Evolutionary conservation across 2,797 vertebrate species (phyloP), one percentile per base, ranked within the genome.

Genomic region (Malurus leucopterus): DNA sequence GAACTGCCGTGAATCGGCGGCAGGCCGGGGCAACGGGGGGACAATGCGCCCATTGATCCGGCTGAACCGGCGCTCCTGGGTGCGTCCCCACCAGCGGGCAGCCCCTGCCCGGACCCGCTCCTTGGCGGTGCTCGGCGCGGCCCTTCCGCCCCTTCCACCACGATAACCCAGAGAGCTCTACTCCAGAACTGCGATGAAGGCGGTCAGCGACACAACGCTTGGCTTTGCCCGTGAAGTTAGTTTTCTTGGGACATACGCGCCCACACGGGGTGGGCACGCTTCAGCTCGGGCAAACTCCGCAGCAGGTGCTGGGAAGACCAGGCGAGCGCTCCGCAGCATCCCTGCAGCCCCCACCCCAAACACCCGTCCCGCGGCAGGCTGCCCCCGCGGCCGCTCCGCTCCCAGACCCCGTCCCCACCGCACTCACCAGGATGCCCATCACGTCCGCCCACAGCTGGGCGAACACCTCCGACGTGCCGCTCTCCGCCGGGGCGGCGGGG

Each of bases 351-450:
- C 14, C 43, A 15, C 22, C 22, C 29, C 19, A 21, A 26, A 6
- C 27, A 12, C 17, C 14, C 43, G 10, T 15, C 40, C 75, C 47
- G 3, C 26, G 18, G 47, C 51, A 8, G n/a, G 24, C 30, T 43
- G 6, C 19, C 54, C 47, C 24, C 18, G 15, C 27, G 10, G 58
- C 27, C 20, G 20, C 5, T 58, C 38, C 26, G 30, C 7, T 9
- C 26, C n/a, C 46, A 13, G 19, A 55, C 15, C 40, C 14, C 29
- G 5, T 15, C 47, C 63, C 15, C 13, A 63, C 75, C 76, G 92
- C 70, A 98, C 99, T 99, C 96, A 99, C 99, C 99, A 99, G 97
- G 97, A 99, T 99, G 95, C 98, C 99, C 99, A 99, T 99, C 85
- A 99, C 98, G 92, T 99, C 99, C 46, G 97, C 97, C 99, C 99